Conservation (phyloP, 2,113 vertebrate genomes). For the Psittacula cyanocephala region DNA sequence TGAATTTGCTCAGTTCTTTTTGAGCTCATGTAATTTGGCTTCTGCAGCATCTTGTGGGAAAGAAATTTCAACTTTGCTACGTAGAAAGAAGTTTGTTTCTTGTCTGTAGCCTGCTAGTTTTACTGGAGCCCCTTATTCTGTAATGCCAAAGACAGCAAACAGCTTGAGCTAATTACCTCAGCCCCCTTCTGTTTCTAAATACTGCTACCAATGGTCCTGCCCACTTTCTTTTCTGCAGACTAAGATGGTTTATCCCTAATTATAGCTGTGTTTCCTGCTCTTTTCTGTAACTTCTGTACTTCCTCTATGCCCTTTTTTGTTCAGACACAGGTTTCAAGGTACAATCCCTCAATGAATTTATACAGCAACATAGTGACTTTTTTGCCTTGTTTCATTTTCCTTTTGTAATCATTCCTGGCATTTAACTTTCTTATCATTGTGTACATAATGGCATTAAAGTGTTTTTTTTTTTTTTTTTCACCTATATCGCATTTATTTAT, state of each 20-base stretch:
- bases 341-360: background rate
- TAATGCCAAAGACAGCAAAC: background rate
- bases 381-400: background rate
- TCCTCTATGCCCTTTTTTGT: background rate
- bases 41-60: background rate
- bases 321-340: background rate
- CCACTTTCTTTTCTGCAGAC: background rate
- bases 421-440: background rate
- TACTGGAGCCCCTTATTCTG: background rate
- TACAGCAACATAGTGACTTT: background rate
- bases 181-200: background rate
- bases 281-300: background rate
- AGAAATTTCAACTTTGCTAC: background rate
- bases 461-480: background rate
- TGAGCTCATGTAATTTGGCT: background rate
- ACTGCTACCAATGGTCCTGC: accelerated
- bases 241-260: background rate
- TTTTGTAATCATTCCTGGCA: background rate
- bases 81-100: background rate
- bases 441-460: background rate
- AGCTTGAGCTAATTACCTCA: background rate
- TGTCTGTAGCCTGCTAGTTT: background rate
- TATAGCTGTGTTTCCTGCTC: background rate
- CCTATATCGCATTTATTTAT: background rate
- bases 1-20: background rate